These are phyloP conservation scores for Ochropacha duplaris DNA, from an alignment of 2,888 invertebrate species.

Conservation along the genomic window DNA sequence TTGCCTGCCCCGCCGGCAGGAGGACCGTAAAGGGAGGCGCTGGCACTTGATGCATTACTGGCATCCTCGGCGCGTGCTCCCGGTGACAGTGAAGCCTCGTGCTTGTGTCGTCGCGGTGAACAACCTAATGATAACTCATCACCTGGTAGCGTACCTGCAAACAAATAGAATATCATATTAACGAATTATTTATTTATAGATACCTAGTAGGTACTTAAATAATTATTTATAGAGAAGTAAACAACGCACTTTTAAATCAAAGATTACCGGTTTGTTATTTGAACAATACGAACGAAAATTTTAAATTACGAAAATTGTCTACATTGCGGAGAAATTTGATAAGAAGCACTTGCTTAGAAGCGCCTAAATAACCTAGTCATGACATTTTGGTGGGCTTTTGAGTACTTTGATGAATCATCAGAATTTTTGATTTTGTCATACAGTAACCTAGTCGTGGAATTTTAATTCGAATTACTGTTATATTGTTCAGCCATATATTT, in stretches of 20 bases:
- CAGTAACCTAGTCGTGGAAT: not conserved
- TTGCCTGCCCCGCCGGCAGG: conserved; percentile 64
- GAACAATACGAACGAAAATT: no score
- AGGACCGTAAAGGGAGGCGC: conserved; percentile 84
- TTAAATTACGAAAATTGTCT: no score
- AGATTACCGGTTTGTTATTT: no score
- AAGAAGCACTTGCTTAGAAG: no score
- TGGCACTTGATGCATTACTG: conserved; percentile 86
- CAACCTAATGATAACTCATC: conserved; percentile 89
- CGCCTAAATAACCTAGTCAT: no score
- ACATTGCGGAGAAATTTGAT: no score
- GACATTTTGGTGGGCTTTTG: no score
- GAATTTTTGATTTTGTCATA: not conserved
- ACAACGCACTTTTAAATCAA: no score
- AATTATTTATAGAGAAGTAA: no score
- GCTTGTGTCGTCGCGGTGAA: conserved; percentile 82
- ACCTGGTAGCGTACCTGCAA: conserved; percentile 90
- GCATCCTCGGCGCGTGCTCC: conserved; percentile 88
- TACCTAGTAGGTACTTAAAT: not conserved
- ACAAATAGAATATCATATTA: conserved; percentile 37
- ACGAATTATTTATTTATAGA: not conserved
- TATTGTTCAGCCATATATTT: not conserved
- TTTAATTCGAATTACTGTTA: not conserved
- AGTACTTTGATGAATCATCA: not conserved
- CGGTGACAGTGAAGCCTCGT: conserved; percentile 86